Base-by-base conservation (phyloP, 2,888 invertebrate species). In the Eilema griseolum region DNA sequence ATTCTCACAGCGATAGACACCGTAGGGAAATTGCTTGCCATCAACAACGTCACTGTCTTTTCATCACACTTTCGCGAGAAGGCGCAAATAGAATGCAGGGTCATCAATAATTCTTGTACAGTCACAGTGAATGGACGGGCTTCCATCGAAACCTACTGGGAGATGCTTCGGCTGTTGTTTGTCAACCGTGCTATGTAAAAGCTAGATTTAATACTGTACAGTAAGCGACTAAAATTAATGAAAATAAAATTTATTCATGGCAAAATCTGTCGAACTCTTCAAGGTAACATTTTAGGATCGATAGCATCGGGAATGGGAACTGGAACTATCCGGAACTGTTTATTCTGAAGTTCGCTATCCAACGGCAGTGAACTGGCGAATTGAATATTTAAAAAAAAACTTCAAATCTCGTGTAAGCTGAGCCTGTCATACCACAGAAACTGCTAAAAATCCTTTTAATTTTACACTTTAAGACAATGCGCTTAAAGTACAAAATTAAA, bases 71-170 rank as follows among this genome's bases (percentile, higher is more conserved):
- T 76, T 74, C 41, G 46, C 65, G 41, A 33, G 16, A 59, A 59
- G 68, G 69, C 77, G 74, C 68, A 79, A 80, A 83, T 79, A 84
- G 85, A 80, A 75, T 76, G 75, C 70, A 69, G 70, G 76, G 74
- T 72, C 85, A 89, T 89, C 82, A 88, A 89, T 89, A 88, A 89
- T 89, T 88, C 88, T 81, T 52, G 65, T 73, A 70, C 78, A 80
- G 73, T 85, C 83, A 83, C 78, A 65, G 70, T 77, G 77, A 88
- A 86, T 84, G 83, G 84, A 84, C 82, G 84, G 81, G 77, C 71
- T 84, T 80, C 80, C 79, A 80, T 81, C 80, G 75, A 72, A 84
- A 75, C 77, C 89, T 81, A 73, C 67, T 60, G 85, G 88, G 87
- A 85, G 70, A 61, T 37, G 64, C 72, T 62, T 37, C 59, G 66